Base-by-base conservation (phyloP, 2,797 vertebrate genomes). In the Anas bernieri region DNA sequence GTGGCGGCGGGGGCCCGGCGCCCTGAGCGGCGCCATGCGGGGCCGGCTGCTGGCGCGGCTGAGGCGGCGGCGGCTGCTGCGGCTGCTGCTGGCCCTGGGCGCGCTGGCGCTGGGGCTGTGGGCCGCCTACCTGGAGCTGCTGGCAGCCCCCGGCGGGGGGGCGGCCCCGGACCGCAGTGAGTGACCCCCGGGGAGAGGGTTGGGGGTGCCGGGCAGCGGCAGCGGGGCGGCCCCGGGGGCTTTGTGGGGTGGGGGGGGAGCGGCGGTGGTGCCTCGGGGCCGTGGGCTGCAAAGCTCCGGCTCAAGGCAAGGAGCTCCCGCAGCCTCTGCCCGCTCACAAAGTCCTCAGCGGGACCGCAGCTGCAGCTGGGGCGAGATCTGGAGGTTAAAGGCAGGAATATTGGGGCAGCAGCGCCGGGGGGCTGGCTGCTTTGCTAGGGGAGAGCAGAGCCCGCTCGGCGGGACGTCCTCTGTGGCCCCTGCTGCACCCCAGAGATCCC, bases 101-200 rank as follows among this genome's bases (percentile, higher is more conserved):
- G 93, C 45, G 45, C 80, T 93, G 54, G 94, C 77, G 21, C 68
- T 97, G 88, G 98, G 94, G 84, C 95, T 98, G 74, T 97, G 97
- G 97, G 98, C 97, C 16, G 96, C 96, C 5, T 98, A 98, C 90
- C 93, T 98, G 96, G 97, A 98, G 66, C 92, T 98, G 93, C 94
- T 94, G 86, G 97, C 96, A 11, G 94, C 95, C 31, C 64, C 59
- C 50, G 86, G 84, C 50, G 93, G 94, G 31, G 96, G 94, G 46
- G 90, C 92, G 63, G 58, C 88, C 45, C 45, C 96, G 83, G 96
- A 96, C 54, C 97, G 93, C 84, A 92, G 98, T 98, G 88, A 98
- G 98, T 98, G n/a, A 59, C 23, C 39, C 41, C 12, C 63, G 5
- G 58, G 64, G 31, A 25, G 46, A 7, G 46, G 45, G 45, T 10